Evolutionary conservation across 2,113 vertebrate genomes (phyloP).

Genomic region (Nothoprocta perdicaria): DNA sequence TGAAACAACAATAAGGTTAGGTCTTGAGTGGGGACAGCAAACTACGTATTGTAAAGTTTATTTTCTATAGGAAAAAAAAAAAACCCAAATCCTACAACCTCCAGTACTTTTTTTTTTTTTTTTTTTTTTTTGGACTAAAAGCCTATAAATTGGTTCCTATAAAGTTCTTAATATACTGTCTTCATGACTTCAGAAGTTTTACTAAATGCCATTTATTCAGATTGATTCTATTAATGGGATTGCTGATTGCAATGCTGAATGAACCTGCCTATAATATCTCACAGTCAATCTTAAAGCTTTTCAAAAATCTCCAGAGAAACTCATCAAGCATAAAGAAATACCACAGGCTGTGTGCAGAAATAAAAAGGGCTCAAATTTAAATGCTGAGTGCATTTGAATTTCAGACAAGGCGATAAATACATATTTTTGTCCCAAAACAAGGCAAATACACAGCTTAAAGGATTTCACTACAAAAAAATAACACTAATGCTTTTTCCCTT

Average conservation of each 20-base stretch:
- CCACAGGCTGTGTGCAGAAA: background rate
- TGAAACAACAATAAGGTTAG: background rate
- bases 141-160: background rate
- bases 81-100: background rate
- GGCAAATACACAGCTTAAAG: constrained; percentile 5
- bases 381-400: constrained; percentile 17
- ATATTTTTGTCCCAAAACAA: background rate
- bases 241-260: constrained; percentile 56
- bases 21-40: background rate
- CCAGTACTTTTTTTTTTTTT: background rate
- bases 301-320: constrained; percentile 36
- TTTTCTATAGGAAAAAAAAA: background rate
- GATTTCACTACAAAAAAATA: constrained; percentile 3
- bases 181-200: constrained; percentile 20
- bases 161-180: background rate
- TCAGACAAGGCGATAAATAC: background rate
- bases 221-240: constrained; percentile 54
- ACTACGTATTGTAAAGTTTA: background rate
- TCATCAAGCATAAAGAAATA: constrained; percentile 43
- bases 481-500: background rate
- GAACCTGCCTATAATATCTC: constrained; percentile 55
- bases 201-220: constrained; percentile 51
- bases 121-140: constrained; percentile 1
- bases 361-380: constrained; percentile 37
- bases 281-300: constrained; percentile 50